Percentiles rank a stretch among this genome's conserved stretches.
These are phyloP conservation scores for Drosophila bocqueti DNA, from an alignment of 1,140 invertebrate genomes.

Conservation along the genomic window DNA sequence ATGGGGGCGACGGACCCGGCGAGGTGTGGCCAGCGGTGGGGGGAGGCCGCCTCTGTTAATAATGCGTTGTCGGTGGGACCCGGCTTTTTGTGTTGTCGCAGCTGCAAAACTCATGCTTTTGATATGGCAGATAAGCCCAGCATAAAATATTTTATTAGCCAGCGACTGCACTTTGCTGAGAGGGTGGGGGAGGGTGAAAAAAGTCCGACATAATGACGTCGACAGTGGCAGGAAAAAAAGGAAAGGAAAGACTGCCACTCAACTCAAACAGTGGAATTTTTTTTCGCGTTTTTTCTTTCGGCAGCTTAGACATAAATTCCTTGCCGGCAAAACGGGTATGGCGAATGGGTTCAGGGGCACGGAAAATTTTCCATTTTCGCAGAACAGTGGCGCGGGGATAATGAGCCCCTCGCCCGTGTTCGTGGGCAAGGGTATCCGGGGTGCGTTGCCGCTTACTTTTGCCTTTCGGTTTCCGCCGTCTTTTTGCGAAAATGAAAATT, in stretches of 20 bases:
- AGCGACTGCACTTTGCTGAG: conserved; percentile 41
- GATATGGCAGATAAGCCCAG: conserved; percentile 76
- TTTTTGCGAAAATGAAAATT: conserved; percentile 75
- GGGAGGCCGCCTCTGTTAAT: conserved; percentile 56
- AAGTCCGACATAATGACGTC: conserved; percentile 56
- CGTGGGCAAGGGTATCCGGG: conserved; percentile 29
- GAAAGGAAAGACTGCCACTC: conserved; percentile 22
- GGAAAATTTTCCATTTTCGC: conserved; percentile 37
- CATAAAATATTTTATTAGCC: conserved; percentile 82
- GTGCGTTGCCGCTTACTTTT: conserved; percentile 31
- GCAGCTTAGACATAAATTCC: conserved; percentile 30
- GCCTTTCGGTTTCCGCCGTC: conserved; percentile 29
- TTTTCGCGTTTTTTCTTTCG: conserved; percentile 25
- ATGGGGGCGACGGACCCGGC: conserved; percentile 7
- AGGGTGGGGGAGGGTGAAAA: background rate
- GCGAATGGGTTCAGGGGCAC: conserved; percentile 11
- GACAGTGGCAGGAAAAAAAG: conserved; percentile 14
- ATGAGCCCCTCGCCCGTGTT: conserved; percentile 8
- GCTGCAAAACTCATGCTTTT: conserved; percentile 71
- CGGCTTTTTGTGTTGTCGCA: conserved; percentile 67
- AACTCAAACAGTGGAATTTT: conserved; percentile 55
- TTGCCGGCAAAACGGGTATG: conserved; percentile 19
- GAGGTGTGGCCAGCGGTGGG: conserved; percentile 4
- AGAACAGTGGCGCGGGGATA: conserved; percentile 7
- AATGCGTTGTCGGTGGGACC: conserved; percentile 62